Conservation (phyloP, 2,888 invertebrate genomes). For the Polietes domitor region DNA sequence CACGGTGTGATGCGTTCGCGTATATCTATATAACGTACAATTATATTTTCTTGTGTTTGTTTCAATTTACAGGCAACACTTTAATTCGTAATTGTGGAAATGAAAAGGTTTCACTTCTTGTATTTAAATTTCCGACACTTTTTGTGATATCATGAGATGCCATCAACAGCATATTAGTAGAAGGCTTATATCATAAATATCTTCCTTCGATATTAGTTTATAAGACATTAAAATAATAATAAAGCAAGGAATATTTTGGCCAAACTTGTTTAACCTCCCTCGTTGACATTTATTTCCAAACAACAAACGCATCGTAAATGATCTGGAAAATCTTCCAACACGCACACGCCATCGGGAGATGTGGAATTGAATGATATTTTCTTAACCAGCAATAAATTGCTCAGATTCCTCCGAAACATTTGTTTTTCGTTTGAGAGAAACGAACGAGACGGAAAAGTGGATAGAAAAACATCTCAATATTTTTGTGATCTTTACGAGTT, state of each 20-base stretch:
- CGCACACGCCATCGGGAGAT: constrained; percentile 10
- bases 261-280: not conserved
- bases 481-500: constrained; percentile 18
- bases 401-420: not conserved
- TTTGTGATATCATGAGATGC: no score
- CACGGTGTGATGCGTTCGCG: no score
- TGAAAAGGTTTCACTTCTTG: no score
- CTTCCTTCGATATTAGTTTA: no score
- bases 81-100: no score
- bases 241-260: not conserved
- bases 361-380: constrained; percentile 28
- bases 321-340: constrained; percentile 41
- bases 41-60: no score
- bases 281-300: not conserved
- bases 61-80: no score
- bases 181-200: no score
- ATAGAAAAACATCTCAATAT: not conserved
- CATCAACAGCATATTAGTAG: no score
- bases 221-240: no score
- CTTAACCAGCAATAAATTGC: constrained; percentile 43
- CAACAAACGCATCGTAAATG: constrained; percentile 17
- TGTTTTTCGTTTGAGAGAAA: constrained; percentile 12
- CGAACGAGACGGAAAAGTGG: not conserved
- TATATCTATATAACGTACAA: no score
- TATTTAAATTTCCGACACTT: no score